Base-by-base conservation (phyloP, 1,140 invertebrate species). In the Magallana gigas region DNA sequence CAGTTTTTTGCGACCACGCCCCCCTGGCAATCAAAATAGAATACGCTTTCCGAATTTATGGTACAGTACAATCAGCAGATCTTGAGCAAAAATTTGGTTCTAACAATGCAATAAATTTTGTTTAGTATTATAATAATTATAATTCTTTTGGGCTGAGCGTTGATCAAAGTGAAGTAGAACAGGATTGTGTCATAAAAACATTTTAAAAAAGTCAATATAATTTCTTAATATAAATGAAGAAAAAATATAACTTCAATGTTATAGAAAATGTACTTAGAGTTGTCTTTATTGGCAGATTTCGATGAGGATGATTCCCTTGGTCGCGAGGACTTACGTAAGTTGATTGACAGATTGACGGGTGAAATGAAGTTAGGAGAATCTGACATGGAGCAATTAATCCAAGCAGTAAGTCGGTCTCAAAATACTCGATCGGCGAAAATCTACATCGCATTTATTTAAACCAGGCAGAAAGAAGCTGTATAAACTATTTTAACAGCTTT, bases 291-390 rank as follows among this genome's bases (percentile, higher is more conserved):
- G 76, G n/a, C 83, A 95, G 98, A 98, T 96, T 98, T 98, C 95
- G 97, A 98, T 95, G 97, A 97, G 7, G 98, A 98, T 95, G 97
- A 98, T 92, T 93, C 94, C 91, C 89, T 96, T 29, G 94, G 94
- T n/a, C 90, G 91, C 29, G 87, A 92, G 68, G 95, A 96, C 88
- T 90, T 96, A 29, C 91, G 93, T 84, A 90, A 95, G 84, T 88
- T 95, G 3, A 91, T 95, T 36, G 68, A 76, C 68, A 76, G 23
- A 36, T 29, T 76, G 68, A 76, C 68, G 36, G 68, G 68, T 76
- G 68, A 76, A 36, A 23, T 12, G 23, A 76, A 18, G 11, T 29
- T 71, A 29, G 68, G 68, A 18, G 68, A 71, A 23, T 29, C 18
- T 29, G 68, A 71, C 18, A 71, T 71, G 68, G 68, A 71, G 6